Conservation (phyloP, 2,113 vertebrate genomes). For the Thymallus thymallus region DNA sequence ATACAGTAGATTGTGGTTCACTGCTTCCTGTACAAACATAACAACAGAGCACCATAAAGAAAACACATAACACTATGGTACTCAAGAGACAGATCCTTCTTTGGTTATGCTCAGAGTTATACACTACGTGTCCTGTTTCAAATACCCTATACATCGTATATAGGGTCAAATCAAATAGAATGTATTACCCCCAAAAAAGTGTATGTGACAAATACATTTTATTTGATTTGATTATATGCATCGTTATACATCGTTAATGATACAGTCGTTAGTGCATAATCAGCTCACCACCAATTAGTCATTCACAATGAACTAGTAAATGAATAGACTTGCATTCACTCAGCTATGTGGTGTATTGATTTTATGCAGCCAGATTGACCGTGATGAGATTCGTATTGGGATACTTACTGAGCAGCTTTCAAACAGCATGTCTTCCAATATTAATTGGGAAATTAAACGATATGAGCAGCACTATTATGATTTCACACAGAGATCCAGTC, state of each 20-base stretch:
- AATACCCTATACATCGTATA: too few relatives aligned
- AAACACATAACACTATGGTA: too few relatives aligned
- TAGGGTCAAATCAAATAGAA: too few relatives aligned
- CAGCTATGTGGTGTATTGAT: slow-evolving; percentile 21
- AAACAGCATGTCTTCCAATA: not conserved
- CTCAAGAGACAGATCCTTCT: too few relatives aligned
- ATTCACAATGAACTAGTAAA: slow-evolving; percentile 25
- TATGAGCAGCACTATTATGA: not conserved
- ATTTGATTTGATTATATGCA: too few relatives aligned
- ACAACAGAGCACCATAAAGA: too few relatives aligned
- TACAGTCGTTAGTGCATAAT: slow-evolving; percentile 12
- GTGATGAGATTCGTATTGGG: slow-evolving; percentile 23
- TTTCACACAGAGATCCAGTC: too few relatives aligned
- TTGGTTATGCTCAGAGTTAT: not conserved
- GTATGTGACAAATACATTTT: too few relatives aligned
- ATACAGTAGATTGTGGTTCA: too few relatives aligned
- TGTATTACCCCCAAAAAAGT: too few relatives aligned
- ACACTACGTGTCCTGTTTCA: not conserved
- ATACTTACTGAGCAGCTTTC: slow-evolving; percentile 9
- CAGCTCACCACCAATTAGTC: slow-evolving; percentile 17
- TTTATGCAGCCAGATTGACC: slow-evolving; percentile 17
- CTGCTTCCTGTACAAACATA: too few relatives aligned
- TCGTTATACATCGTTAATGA: not conserved
- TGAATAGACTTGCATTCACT: slow-evolving; percentile 11
- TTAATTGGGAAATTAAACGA: slow-evolving; percentile 23